phyloP scores from a whole-genome alignment of 2,797 vertebrate genomes.

The Spondyliosoma cantharus region DNA sequence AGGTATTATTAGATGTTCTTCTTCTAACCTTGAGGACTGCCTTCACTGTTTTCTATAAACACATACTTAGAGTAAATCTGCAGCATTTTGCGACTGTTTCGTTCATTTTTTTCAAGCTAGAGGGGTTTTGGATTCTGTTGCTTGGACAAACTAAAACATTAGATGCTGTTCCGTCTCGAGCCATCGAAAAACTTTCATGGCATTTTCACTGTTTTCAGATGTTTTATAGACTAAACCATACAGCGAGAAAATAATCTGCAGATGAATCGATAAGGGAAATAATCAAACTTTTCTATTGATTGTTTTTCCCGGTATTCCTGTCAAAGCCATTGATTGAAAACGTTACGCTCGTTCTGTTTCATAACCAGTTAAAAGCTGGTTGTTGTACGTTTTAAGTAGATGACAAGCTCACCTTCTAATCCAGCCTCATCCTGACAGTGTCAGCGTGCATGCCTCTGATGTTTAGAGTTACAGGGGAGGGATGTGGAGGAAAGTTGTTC shows the following conservation, averaged over 20 bases:
- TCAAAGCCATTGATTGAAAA: conserved; percentile 5
- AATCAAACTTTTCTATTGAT: background rate
- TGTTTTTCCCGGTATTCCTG: background rate
- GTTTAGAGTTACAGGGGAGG: conserved; percentile 11
- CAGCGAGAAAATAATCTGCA: background rate
- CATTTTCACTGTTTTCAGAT: background rate
- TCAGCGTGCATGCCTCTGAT: background rate
- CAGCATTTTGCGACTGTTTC: background rate
- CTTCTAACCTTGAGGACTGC: background rate
- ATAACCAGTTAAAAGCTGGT: too few species aligned
- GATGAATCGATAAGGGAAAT: background rate
- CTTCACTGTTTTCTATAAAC: background rate
- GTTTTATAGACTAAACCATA: background rate
- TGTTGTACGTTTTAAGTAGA: background rate
- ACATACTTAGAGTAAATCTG: background rate
- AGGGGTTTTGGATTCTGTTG: background rate
- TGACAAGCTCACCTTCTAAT: conserved; percentile 23
- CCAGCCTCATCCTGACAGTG: conserved; percentile 1
- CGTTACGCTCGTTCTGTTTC: background rate
- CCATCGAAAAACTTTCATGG: background rate
- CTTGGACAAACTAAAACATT: background rate
- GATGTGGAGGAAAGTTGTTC: conserved; percentile 36
- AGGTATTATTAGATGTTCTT: too few species aligned
- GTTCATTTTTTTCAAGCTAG: background rate
- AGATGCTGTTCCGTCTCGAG: background rate